Evolutionary conservation across 2,888 invertebrate species (phyloP), one percentile per base, ranked within the genome.

Genomic region (Stramonita haemastoma): DNA sequence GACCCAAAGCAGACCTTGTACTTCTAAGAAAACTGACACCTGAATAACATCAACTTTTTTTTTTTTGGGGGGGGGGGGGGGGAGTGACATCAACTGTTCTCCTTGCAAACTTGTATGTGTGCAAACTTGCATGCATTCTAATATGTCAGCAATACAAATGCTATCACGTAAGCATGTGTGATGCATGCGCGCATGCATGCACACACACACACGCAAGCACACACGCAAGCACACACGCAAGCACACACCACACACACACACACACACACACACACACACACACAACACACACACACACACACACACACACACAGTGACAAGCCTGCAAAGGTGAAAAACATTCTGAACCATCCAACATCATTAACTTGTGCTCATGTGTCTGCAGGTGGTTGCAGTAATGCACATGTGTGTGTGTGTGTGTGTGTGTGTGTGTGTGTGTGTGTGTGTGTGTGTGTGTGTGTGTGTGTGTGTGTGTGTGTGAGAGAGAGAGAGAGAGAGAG

Each of bases 191-290:
- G 6, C 29, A 32, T 13, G 19, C 8, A 32, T 6, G 36, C 34
- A 81, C 81, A 81, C 81, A 81, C 81, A 36, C 81, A 81, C 81
- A 81, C 81, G 17, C 81, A 81, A 0, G 36, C 81, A 81, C 81
- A 73, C 73, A n/a, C n/a, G 19, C 60, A 60, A 8, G 19, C 79
- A 29, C 34, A 29, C 77, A 22, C 0, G 32, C 32, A 77, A 1
- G 83, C 17, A 29, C 32, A 26, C 29, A 29, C 77, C 32, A 29
- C 32, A 6, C 77, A 79, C 77, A 84, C 56, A 8, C 26, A 34
- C 26, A 89, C 86, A 29, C 86, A 89, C 32, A 32, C 60, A 66
- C 32, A 57, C 60, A 77, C 36, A 57, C 81, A 29, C 70, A 77
- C 57, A 22, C 60, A 34, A 15, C 86, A 26, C 57, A 34, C 57